Percentiles rank a stretch among this genome's conserved stretches.
These are phyloP conservation scores for Pangasius macronema DNA, from an alignment of 2,797 vertebrate species.

Conservation along the genomic window DNA sequence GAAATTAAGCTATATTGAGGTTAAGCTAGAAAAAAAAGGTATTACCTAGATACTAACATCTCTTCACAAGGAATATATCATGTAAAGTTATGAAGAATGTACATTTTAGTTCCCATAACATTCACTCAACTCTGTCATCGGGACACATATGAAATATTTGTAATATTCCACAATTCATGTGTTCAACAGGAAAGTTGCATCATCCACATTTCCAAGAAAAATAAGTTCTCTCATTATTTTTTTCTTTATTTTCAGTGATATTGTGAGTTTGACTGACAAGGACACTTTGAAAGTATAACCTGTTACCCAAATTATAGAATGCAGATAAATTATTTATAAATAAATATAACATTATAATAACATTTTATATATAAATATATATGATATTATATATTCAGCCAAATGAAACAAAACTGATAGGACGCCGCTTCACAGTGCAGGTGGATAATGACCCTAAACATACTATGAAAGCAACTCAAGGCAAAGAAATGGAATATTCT, in stretches of 20 bases:
- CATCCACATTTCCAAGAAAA: too few species aligned
- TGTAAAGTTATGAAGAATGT: not conserved
- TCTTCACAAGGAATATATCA: not conserved
- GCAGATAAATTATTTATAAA: not conserved
- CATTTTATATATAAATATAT: too few species aligned
- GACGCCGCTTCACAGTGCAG: too few species aligned
- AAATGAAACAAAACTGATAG: too few species aligned
- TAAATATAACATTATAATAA: too few species aligned
- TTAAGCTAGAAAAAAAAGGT: not conserved
- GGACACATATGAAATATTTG: not conserved
- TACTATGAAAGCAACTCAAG: too few species aligned
- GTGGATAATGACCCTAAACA: too few species aligned
- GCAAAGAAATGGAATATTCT: too few species aligned
- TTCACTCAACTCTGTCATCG: not conserved
- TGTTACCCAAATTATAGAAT: not conserved
- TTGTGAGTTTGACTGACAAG: not conserved
- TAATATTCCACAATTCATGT: not conserved
- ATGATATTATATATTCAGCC: too few species aligned
- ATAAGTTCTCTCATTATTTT: not conserved
- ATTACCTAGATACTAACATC: not conserved
- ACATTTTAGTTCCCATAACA: not conserved
- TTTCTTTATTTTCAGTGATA: not conserved
- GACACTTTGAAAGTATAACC: not conserved
- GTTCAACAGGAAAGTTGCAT: too few species aligned
- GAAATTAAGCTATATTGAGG: not conserved